phyloP scores from a whole-genome alignment of 2,113 vertebrate species.

The Pteropus alecto region DNA sequence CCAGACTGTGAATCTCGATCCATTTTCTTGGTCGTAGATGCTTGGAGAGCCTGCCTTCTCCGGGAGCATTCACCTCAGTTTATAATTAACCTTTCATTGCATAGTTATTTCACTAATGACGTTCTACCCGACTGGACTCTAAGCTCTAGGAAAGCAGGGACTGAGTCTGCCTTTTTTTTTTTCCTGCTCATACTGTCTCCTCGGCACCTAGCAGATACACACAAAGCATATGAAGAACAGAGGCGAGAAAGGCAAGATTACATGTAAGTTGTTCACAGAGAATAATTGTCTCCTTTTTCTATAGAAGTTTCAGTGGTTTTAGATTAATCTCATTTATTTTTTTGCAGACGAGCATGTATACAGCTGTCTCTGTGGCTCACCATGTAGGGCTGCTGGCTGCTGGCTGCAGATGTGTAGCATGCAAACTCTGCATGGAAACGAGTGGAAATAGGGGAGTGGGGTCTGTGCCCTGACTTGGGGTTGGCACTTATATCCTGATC shows the following conservation, averaged over 20 bases:
- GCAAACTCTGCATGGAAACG: rapidly evolving
- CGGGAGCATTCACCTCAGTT: background rate
- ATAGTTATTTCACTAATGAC: background rate
- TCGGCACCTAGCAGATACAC: background rate
- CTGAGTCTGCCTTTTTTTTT: background rate
- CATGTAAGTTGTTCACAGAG: background rate
- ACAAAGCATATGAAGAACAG: background rate
- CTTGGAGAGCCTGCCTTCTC: background rate
- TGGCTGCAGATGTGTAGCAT: rapidly evolving
- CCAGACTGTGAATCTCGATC: background rate
- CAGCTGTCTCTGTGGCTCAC: background rate
- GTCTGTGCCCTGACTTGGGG: background rate
- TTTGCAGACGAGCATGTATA: background rate
- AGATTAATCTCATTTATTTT: background rate
- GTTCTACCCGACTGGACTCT: background rate
- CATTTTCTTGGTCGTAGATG: background rate
- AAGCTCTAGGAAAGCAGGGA: background rate
- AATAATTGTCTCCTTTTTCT: background rate
- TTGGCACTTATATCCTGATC: background rate
- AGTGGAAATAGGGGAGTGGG: background rate
- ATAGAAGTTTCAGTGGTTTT: background rate
- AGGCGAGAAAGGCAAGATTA: background rate
- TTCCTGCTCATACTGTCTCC: background rate
- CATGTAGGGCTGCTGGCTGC: background rate
- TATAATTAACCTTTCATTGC: background rate